These are phyloP conservation scores for Chelon labrosus DNA, from an alignment of 2,797 vertebrate species.

Conservation along the genomic window DNA sequence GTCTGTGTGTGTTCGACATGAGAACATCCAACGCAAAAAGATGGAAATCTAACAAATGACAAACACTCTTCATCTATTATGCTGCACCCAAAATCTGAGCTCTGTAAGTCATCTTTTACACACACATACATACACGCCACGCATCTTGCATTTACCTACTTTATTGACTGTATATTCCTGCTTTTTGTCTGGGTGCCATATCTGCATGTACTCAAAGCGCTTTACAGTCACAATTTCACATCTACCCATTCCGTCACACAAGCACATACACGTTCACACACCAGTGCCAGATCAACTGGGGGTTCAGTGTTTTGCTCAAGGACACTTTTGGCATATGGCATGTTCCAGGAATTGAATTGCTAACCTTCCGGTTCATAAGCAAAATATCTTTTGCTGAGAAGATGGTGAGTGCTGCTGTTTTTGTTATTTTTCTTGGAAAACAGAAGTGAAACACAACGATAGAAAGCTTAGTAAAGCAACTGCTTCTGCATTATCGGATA, in stretches of 20 bases:
- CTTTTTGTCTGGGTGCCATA: conserved; percentile 25
- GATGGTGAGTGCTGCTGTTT: too few relatives aligned
- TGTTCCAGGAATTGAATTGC: conserved; percentile 9
- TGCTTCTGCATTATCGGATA: too few relatives aligned
- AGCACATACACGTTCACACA: too few relatives aligned
- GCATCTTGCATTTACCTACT: conserved; percentile 6
- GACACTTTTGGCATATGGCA: not conserved
- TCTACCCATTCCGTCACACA: too few relatives aligned
- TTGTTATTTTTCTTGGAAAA: too few relatives aligned
- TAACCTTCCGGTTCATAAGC: conserved; percentile 12
- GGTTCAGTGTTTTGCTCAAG: too few relatives aligned
- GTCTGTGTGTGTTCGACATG: not conserved
- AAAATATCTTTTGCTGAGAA: not conserved
- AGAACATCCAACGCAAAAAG: not conserved
- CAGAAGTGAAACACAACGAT: too few relatives aligned
- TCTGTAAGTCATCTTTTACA: not conserved
- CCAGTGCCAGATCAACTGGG: too few relatives aligned
- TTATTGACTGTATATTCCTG: not conserved
- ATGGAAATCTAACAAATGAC: conserved; percentile 21
- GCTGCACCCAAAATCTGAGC: not conserved
- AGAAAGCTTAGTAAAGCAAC: too few relatives aligned
- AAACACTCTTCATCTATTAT: not conserved
- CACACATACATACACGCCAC: not conserved
- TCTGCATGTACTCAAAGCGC: not conserved
- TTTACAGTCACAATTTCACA: too few relatives aligned